Evolutionary conservation across 2,113 vertebrate genomes (phyloP), one percentile per base, ranked within the genome.

Genomic region (Cranoglanis bouderius): DNA sequence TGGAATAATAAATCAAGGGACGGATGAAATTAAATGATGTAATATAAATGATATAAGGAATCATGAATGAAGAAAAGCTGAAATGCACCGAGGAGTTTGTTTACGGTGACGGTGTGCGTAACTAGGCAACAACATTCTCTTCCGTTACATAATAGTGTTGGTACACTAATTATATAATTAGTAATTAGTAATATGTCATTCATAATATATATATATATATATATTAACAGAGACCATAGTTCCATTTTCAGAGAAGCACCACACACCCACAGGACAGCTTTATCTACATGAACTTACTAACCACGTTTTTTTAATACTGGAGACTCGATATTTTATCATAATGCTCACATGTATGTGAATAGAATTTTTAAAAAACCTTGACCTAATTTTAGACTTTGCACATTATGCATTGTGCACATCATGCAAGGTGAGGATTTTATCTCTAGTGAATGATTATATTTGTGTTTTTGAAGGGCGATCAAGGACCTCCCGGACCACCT

Each of bases 401-500:
- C n/a, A 5, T 65, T 6, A 32, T 16, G 29, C 32, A 70, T 70
- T 70, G n/a, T 43, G 3, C 32, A 19, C n/a, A 5, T 65, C 2
- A 32, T 16, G n/a, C 35, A 40, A n/a, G 43, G 75, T 26, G 14
- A 75, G 43, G 24, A 29, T 38, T 14, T 63, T 57, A 16, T 87
- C 65, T 85, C 24, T 91, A 88, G 82, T 63, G 0, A 6, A 1
- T 72, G 40, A 13, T 92, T 92, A 49, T 74, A 57, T 87, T 12
- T 94, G 75, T 72, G 29, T 92, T 72, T 89, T 92, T 38, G 0
- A 19, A 99, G 98, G 98, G 98, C 77, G 97, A 95, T 0, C 5
- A 96, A 24, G 98, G 98, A 94, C 97, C 97, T 89, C 51, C 97
- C 0, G 98, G 98, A 32, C 98, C 97, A 0, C 92, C 94, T 24